These are phyloP conservation scores for Helicoverpa assulta DNA, from an alignment of 2,888 invertebrate genomes.

Conservation along the genomic window DNA sequence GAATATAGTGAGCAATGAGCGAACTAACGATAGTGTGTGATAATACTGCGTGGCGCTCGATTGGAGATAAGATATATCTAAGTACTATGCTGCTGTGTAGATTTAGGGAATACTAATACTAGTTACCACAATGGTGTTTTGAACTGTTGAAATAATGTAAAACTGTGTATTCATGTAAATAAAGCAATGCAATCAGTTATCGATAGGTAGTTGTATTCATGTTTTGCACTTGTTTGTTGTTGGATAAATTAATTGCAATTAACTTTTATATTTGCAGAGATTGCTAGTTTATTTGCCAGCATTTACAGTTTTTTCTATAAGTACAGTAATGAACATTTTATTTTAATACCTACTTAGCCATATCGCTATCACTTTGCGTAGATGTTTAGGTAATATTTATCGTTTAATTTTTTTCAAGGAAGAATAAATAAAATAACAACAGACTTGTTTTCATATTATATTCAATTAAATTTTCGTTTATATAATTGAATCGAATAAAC, in stretches of 20 bases:
- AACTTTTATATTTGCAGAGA: constrained; percentile 36
- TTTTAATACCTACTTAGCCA: no score
- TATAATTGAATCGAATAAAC: constrained; percentile 89
- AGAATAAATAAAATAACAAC: constrained; percentile 69
- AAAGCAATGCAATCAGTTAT: constrained; percentile 33
- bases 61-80: constrained; percentile 5
- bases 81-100: background rate
- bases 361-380: background rate
- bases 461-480: constrained; percentile 88
- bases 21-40: constrained; percentile 30
- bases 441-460: constrained; percentile 78
- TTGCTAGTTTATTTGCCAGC: constrained; percentile 18
- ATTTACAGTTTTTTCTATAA: no score
- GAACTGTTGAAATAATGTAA: constrained; percentile 17
- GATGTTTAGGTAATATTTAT: background rate
- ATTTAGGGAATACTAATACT: constrained; percentile 13
- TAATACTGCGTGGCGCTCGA: constrained; percentile 1
- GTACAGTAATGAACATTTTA: no score
- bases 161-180: constrained; percentile 27
- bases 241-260: constrained; percentile 46
- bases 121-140: constrained; percentile 18
- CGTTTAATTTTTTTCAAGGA: background rate
- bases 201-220: constrained; percentile 20
- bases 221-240: constrained; percentile 34
- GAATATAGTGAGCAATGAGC: constrained; percentile 21